Conservation (phyloP, 2,888 invertebrate genomes). For the Pollenia griseotomentosa region DNA sequence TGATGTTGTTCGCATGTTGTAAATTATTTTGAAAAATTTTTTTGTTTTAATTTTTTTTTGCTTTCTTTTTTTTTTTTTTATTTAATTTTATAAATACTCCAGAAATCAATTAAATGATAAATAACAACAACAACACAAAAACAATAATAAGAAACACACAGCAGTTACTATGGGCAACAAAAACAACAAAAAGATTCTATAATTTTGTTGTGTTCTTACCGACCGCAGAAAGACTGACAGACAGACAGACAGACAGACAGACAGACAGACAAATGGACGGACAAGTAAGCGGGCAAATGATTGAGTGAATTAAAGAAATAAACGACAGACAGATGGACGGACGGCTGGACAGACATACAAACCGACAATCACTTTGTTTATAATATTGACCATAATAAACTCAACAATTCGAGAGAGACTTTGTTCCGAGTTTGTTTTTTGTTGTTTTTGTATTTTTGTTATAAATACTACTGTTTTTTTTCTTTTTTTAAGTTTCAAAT, state of each 20-base stretch:
- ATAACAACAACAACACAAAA: conserved; percentile 61
- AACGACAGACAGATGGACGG: neutral
- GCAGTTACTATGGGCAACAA: conserved; percentile 57
- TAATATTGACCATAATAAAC: conserved; percentile 46
- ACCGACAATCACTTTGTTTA: conserved; percentile 30
- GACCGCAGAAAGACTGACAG: conserved; percentile 48
- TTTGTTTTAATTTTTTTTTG: neutral
- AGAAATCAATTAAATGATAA: conserved; percentile 72
- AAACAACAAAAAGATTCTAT: conserved; percentile 46
- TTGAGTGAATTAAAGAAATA: conserved; percentile 5
- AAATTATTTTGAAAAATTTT: conserved; percentile 50
- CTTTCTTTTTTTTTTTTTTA: conserved; percentile 32
- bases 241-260: conserved; percentile 6
- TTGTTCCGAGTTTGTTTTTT: conserved; percentile 6
- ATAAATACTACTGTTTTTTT: conserved; percentile 50
- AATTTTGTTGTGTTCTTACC: conserved; percentile 62
- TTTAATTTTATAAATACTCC: conserved; percentile 60
- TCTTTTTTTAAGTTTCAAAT: conserved; percentile 42
- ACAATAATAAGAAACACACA: conserved; percentile 57
- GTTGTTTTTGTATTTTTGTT: neutral
- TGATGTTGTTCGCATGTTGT: conserved; percentile 51
- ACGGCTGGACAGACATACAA: neutral
- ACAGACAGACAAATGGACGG: neutral
- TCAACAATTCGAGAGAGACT: conserved; percentile 36
- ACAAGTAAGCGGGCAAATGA: conserved; percentile 27